Conservation (phyloP, 2,888 invertebrate genomes). For the Eudasyphora cyanicolor region DNA sequence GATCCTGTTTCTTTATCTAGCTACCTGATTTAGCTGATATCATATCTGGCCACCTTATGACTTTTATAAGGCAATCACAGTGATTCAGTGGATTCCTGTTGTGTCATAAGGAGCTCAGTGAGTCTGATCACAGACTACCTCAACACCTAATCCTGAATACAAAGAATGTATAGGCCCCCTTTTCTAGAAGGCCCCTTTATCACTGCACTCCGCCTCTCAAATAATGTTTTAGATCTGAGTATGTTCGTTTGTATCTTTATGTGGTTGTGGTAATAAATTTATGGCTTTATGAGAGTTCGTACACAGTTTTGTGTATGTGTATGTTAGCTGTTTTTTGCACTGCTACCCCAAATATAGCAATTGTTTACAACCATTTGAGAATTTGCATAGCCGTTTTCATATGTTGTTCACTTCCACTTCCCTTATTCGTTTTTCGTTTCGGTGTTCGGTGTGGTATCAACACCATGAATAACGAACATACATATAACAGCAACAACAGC, state of each 20-base stretch:
- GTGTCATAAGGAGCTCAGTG: too few relatives aligned
- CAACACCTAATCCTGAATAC: too few relatives aligned
- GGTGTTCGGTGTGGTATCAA: not conserved
- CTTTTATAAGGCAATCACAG: too few relatives aligned
- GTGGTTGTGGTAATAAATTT: constrained; percentile 22
- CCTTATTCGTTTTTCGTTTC: not conserved
- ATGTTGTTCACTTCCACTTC: not conserved
- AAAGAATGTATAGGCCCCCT: not conserved
- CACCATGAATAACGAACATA: not conserved
- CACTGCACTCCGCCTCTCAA: not conserved
- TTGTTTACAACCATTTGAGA: constrained; percentile 18
- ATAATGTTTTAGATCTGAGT: not conserved
- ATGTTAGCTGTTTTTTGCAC: not conserved
- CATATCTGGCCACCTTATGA: too few relatives aligned
- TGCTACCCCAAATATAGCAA: constrained; percentile 6
- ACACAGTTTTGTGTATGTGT: not conserved
- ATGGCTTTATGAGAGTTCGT: constrained; percentile 9
- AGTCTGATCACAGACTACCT: too few relatives aligned
- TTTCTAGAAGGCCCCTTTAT: too few relatives aligned
- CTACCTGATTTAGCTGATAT: too few relatives aligned
- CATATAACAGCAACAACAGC: not conserved
- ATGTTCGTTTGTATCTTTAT: not conserved
- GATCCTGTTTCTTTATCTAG: too few relatives aligned
- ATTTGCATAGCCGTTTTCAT: not conserved
- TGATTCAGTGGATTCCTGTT: too few relatives aligned